Conservation (phyloP, 2,797 vertebrate species). For the Thalassophryne amazonica region DNA sequence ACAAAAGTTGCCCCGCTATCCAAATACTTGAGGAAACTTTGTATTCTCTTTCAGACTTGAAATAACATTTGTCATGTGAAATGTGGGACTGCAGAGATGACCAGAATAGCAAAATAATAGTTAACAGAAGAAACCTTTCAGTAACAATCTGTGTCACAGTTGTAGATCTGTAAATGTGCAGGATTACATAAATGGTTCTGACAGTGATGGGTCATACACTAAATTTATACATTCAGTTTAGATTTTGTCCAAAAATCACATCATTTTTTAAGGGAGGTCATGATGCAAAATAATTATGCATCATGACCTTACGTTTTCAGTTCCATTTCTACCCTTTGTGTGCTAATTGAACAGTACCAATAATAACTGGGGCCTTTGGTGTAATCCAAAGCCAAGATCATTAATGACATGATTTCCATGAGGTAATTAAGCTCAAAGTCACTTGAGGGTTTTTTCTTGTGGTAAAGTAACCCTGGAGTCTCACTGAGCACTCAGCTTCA, state of each 20-base stretch:
- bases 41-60: too few relatives aligned
- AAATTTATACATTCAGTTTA: constrained; percentile 35
- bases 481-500: constrained; percentile 11
- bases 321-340: constrained; percentile 23
- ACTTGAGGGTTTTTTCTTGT: constrained; percentile 48
- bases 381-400: constrained; percentile 47
- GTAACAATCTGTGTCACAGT: not conserved
- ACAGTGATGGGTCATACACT: not conserved
- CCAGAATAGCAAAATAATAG: not conserved
- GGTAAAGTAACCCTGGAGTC: constrained; percentile 29
- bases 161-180: not conserved
- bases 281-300: constrained; percentile 52
- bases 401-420: constrained; percentile 63
- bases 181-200: constrained; percentile 1
- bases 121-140: not conserved
- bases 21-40: too few relatives aligned
- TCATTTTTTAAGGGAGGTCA: constrained; percentile 41
- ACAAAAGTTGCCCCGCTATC: too few relatives aligned
- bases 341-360: constrained; percentile 41
- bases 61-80: not conserved
- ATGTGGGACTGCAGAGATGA: not conserved
- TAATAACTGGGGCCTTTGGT: constrained; percentile 54
- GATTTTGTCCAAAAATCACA: constrained; percentile 34
- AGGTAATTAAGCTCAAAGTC: constrained; percentile 53
- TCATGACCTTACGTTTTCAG: constrained; percentile 21